phyloP scores from a whole-genome alignment of 2,888 invertebrate species.

The Stictocephala bisonia region DNA sequence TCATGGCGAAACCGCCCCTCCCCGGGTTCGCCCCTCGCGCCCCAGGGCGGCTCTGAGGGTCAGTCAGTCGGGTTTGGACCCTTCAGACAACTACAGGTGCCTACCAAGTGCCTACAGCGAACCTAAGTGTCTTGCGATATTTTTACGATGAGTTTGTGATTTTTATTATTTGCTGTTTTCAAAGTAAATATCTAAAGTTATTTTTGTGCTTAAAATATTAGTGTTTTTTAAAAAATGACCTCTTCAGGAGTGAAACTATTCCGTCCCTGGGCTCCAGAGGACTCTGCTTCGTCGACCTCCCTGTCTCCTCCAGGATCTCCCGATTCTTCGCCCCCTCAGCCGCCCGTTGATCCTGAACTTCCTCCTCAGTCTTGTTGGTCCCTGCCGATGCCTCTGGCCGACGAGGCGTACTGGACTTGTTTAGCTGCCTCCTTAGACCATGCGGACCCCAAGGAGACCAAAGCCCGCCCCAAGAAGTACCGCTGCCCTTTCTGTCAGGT shows the following conservation, averaged over 20 bases:
- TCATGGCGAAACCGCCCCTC: slow-evolving; percentile 38
- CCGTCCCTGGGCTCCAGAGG: slow-evolving; percentile 53
- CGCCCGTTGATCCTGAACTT: not conserved
- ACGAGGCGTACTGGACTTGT: slow-evolving; percentile 51
- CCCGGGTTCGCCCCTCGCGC: slow-evolving; percentile 1
- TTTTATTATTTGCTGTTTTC: not conserved
- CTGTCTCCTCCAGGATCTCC: slow-evolving; percentile 20
- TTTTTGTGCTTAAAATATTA: too few species aligned
- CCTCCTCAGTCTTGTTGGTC: slow-evolving; percentile 5
- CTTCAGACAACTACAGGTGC: slow-evolving; percentile 34
- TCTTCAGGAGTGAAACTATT: slow-evolving; percentile 50
- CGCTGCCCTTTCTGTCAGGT: slow-evolving; percentile 91
- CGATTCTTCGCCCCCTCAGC: not conserved
- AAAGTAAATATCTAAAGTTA: not conserved
- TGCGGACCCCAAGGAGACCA: slow-evolving; percentile 70
- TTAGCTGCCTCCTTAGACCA: slow-evolving; percentile 54
- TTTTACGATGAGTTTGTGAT: not conserved
- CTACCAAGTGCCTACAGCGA: slow-evolving; percentile 26
- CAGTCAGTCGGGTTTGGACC: slow-evolving; percentile 36
- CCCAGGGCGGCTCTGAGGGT: slow-evolving; percentile 23
- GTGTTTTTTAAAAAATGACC: slow-evolving; percentile 19
- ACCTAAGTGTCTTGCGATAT: not conserved
- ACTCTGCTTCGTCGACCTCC: slow-evolving; percentile 40
- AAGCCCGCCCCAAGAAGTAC: slow-evolving; percentile 90
- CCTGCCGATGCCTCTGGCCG: not conserved